A percentile compares a stretch with the other conserved stretches of the same genome.
phyloP scores from a whole-genome alignment of 2,797 vertebrate genomes.

The Glyptemys insculpta region DNA sequence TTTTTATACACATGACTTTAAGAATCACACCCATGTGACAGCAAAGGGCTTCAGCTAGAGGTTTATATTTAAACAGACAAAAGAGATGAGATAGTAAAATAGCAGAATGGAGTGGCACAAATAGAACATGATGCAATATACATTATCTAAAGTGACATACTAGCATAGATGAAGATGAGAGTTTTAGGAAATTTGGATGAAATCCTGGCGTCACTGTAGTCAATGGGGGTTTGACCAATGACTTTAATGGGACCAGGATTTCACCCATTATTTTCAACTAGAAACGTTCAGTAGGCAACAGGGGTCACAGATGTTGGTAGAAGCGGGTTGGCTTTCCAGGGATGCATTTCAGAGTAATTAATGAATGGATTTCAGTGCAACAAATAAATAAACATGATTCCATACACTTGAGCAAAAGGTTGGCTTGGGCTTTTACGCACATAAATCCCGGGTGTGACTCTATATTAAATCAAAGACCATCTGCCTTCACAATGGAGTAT shows the following conservation, averaged over 20 bases:
- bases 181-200: background rate
- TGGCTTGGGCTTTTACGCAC: background rate
- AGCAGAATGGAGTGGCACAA: fast-evolving
- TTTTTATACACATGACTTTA: background rate
- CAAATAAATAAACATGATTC: background rate
- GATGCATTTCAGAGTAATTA: background rate
- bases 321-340: background rate
- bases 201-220: background rate
- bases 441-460: background rate
- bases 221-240: background rate
- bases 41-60: background rate
- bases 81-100: background rate
- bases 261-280: background rate
- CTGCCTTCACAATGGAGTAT: background rate
- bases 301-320: background rate
- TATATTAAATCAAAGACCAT: background rate
- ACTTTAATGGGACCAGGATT: background rate
- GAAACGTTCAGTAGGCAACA: background rate
- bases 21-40: background rate
- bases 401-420: background rate
- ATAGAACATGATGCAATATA: background rate
- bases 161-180: background rate
- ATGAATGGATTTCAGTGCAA: background rate
- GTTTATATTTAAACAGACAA: background rate
- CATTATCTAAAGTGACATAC: background rate